Evolutionary conservation across 2,888 invertebrate species (phyloP), one percentile per base, ranked within the genome.

Genomic region (Candidula unifasciata): DNA sequence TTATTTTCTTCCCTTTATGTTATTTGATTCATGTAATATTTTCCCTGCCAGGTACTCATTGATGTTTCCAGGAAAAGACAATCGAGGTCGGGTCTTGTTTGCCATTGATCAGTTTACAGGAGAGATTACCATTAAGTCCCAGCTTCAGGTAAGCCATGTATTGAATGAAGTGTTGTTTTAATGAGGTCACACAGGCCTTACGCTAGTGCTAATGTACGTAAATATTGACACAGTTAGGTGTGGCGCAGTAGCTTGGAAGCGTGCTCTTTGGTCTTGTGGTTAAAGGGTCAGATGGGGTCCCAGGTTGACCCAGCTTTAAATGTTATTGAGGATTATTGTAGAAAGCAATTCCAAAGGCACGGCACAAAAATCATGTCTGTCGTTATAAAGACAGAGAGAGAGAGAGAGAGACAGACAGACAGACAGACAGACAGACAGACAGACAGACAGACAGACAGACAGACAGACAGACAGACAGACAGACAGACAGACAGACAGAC

Each of bases 51-150:
- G 84, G 54, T 84, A 84, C 52, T 66, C 74, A 8, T 24, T 84
- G 69, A 74, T 80, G 1, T 80, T 84, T n/a, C 0, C 74, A 85
- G 27, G 80, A 88, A 54, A 88, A 88, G 66, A 87, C 87, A 3
- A 86, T 82, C 64, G 89, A 89, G 86, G 85, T 88, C 2, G 86
- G 86, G 88, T 89, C 21, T 80, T 89, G 44, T 91, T 91, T 85
- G 85, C 86, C 21, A 96, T 98, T 3, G 97, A 98, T 93, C 96
- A 97, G 0, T 96, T 97, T 89, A 97, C 97, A 0, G 98, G 98
- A 2, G 97, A 95, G 80, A 96, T 98, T 84, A 96, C 95, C 27
- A 97, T 97, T 0, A 95, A 77, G 44, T 95, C 96, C 90, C 95
- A 98, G 80, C 97, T 98, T 93, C 95, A 97, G 82, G 95, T 96